Conservation (phyloP, 53 echinoderm and acorn worm species). For the Echinarachnius parma region DNA sequence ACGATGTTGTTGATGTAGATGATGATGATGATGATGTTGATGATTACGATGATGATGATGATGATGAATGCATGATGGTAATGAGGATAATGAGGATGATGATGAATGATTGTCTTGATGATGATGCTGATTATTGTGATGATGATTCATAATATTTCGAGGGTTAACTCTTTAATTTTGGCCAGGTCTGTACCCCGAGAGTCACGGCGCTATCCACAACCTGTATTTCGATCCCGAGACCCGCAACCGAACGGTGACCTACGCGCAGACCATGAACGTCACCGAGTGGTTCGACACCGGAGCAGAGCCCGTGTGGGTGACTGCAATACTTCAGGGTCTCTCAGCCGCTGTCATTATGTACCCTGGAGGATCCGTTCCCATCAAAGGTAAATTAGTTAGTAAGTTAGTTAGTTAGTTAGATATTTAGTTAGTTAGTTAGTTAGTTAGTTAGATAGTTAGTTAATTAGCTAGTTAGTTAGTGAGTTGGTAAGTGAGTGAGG, state of each 20-base stretch:
- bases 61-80: too few species aligned
- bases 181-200: conserved; percentile 79
- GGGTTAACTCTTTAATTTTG: not conserved
- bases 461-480: too few species aligned
- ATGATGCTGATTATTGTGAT: too few species aligned
- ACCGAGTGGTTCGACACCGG: conserved; percentile 70
- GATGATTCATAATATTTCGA: too few species aligned
- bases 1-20: not conserved
- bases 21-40: conserved; percentile 13
- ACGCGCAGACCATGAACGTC: conserved; percentile 32
- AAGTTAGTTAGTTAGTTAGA: too few species aligned
- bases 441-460: too few species aligned
- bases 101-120: not conserved
- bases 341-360: conserved; percentile 76
- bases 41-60: conserved; percentile 13
- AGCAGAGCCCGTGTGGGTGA: conserved; percentile 78
- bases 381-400: conserved; percentile 69
- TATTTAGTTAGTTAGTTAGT: too few species aligned
- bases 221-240: conserved; percentile 61
- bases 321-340: conserved; percentile 72
- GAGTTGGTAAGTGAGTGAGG: too few species aligned
- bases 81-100: not conserved
- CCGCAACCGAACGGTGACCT: conserved; percentile 36
- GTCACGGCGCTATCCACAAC: conserved; percentile 87
- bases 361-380: conserved; percentile 76